Evolutionary conservation across 2,888 invertebrate species (phyloP).

Genomic region (Boloria euphrosyne): DNA sequence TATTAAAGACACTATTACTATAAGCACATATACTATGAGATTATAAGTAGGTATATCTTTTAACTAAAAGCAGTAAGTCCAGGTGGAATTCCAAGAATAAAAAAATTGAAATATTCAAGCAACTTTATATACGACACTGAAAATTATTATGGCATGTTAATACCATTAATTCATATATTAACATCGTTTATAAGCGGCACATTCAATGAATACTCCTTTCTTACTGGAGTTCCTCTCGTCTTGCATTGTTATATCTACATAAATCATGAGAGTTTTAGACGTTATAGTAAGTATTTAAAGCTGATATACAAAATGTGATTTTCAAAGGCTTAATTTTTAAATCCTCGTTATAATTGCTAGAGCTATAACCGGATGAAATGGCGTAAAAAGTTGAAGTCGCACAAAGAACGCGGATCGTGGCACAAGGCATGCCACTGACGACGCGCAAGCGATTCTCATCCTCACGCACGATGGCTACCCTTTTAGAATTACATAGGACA

Average conservation of each 20-base stretch:
- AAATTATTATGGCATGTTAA: slow-evolving; percentile 4
- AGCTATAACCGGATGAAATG: slow-evolving; percentile 68
- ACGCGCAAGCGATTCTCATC: slow-evolving; percentile 60
- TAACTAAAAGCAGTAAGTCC: background rate
- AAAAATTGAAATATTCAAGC: background rate
- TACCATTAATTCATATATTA: slow-evolving; percentile 3
- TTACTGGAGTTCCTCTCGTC: background rate
- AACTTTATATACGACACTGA: background rate
- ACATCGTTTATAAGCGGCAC: background rate
- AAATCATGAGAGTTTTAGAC: too few species aligned
- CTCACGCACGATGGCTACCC: slow-evolving; percentile 56
- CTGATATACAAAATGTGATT: slow-evolving; percentile 4
- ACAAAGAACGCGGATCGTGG: slow-evolving; percentile 77
- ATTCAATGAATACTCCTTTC: background rate
- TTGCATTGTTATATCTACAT: slow-evolving; percentile 1
- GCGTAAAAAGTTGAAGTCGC: slow-evolving; percentile 75
- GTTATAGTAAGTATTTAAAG: too few species aligned
- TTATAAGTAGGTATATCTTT: background rate
- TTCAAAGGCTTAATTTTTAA: slow-evolving; percentile 56
- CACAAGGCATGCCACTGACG: slow-evolving; percentile 50
- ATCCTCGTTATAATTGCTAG: slow-evolving; percentile 70
- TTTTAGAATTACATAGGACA: slow-evolving; percentile 57
- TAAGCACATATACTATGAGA: background rate
- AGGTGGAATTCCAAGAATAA: background rate
- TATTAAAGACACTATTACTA: too few species aligned